Evolutionary conservation across 2,113 vertebrate species (phyloP), one percentile per base, ranked within the genome.

Genomic region (Labrus mixtus): DNA sequence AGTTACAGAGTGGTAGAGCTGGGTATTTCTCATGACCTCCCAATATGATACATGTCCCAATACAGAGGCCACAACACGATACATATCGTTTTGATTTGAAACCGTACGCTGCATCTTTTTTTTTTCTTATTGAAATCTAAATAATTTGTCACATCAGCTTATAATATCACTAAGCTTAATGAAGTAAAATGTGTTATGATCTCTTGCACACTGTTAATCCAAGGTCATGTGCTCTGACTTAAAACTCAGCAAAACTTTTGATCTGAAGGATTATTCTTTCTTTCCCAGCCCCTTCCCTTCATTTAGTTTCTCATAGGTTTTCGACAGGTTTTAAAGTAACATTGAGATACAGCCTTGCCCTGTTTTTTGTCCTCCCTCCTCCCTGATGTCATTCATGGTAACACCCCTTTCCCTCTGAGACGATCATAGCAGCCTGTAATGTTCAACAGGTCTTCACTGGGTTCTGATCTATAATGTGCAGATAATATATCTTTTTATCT

Each of bases 211-310:
- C 71, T 58, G 74, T 73, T 93, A 93, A 95, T 93, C 92, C 92
- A 82, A 58, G 48, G 91, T 75, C 91, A 91, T 92, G 91, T 90
- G 93, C 48, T 73, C 63, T 58, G 90, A 87, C 62, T 94, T 91
- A 87, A 83, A 79, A 79, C 33, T 79, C 60, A 56, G 67, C 29
- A 68, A 51, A 36, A 67, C 62, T 68, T 92, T 89, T 89, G 69
- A 92, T 88, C 81, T 82, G 53, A 58, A 46, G 57, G 76, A 84
- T 87, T 81, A 75, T 79, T 78, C 58, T 75, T 82, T 73, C 76
- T 68, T 50, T 70, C 66, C 22, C 71, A 68, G 68, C 60, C 25
- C 22, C 73, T 61, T 76, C 53, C 29, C 37, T 81, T 51, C 17
- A 67, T n/a, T 68, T 73, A 62, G 25, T 23, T 58, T 55, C 3